Evolutionary conservation across 2,888 invertebrate species (phyloP), one percentile per base, ranked within the genome.

Genomic region (Metacarcinus magister): DNA sequence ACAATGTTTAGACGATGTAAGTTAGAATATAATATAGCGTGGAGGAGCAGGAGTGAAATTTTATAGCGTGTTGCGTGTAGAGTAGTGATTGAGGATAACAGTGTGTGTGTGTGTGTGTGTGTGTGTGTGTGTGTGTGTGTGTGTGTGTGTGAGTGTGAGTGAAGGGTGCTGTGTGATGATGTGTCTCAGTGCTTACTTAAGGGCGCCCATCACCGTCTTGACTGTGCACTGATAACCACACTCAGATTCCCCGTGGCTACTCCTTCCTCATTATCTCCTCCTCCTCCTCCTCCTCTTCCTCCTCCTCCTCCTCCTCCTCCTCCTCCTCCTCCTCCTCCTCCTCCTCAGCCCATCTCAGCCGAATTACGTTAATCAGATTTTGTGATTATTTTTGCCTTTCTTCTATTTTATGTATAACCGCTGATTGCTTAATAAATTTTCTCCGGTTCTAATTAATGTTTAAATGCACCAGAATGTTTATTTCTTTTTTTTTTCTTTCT

Each of bases 281-380:
- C 28, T 82, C 82, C 82, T 82, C n/a, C 67, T 67, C 67, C 23
- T 23, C 32, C 82, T 82, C 82, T 5, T 32, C 67, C 67, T 67
- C n/a, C n/a, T n/a, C 67, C 32, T 32, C 28, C 23, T 82, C 28
- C 13, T 32, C 32, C 32, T 32, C 32, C 10, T 32, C 7, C 28
- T 82, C 32, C 2, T 32, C 82, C 82, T 32, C 32, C n/a, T 8
- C 82, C 82, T 10, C 82, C 82, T 82, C 16, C 82, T 2, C 32
- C 82, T 32, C 82, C 32, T 82, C 32, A 13, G 32, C 32, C 67
- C 67, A 82, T 32, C 82, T 13, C 82, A 28, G 2, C 82, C 32
- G 82, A 32, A 82, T 82, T 82, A 82, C 82, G 82, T 82, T 82
- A 82, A 82, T 82, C 82, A 82, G 82, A 28, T 13, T 82, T 82